These are phyloP conservation scores for Brevimyrus niger DNA, from an alignment of 2,113 vertebrate genomes.

Conservation along the genomic window DNA sequence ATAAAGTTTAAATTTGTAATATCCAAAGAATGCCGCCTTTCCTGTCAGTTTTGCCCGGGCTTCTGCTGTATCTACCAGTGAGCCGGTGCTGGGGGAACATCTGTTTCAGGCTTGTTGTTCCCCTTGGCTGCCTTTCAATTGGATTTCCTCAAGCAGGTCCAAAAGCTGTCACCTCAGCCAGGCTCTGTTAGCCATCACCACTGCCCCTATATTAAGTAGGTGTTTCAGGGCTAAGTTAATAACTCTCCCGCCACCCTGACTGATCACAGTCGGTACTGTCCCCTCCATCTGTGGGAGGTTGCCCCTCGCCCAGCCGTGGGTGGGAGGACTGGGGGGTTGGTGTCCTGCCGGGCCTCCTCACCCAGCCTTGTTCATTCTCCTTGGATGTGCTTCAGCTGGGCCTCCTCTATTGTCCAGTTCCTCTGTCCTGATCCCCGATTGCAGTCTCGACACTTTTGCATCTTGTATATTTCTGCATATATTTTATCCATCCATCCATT, in stretches of 20 bases:
- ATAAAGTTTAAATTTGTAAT: conserved; percentile 26
- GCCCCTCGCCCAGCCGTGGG: conserved; percentile 36
- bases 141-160: conserved; percentile 98
- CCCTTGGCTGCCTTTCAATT: conserved; percentile 99
- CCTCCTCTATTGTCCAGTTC: neutral
- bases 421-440: neutral
- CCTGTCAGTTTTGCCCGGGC: conserved; percentile 49
- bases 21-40: conserved; percentile 37
- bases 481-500: neutral
- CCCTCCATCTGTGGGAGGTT: conserved; percentile 52
- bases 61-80: conserved; percentile 50
- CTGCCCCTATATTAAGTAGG: conserved; percentile 94
- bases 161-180: conserved; percentile 94
- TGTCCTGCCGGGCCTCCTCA: conserved; percentile 35
- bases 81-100: conserved; percentile 74
- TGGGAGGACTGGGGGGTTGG: conserved; percentile 31
- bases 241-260: conserved; percentile 93
- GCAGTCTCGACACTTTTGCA: neutral
- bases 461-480: neutral
- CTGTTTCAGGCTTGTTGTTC: conserved; percentile 95
- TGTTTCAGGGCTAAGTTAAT: conserved; percentile 99
- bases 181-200: conserved; percentile 95
- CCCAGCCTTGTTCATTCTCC: conserved; percentile 20
- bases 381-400: neutral
- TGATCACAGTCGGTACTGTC: conserved; percentile 64